A percentile compares a stretch with the other conserved stretches of the same genome.
Conservation (phyloP, 2,888 invertebrate genomes). For the Stenodema calcarata region DNA sequence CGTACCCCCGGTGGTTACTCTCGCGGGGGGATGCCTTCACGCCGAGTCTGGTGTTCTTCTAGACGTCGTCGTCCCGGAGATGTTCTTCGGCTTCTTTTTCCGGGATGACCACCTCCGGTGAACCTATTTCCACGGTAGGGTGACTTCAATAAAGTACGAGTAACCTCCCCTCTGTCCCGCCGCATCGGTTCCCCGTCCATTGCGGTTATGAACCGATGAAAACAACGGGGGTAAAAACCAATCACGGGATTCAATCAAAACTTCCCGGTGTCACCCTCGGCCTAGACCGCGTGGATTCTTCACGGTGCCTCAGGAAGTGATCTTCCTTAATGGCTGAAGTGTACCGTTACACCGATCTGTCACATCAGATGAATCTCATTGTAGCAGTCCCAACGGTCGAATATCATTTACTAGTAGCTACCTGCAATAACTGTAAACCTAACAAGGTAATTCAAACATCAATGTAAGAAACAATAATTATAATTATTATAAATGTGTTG, state of each 20-base stretch:
- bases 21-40: neutral
- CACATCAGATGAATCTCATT: neutral
- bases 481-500: too few relatives aligned
- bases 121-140: constrained; percentile 44
- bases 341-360: neutral
- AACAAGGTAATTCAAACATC: too few relatives aligned
- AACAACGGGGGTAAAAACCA: neutral
- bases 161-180: neutral
- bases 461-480: too few relatives aligned
- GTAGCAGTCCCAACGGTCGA: too few relatives aligned
- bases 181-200: neutral
- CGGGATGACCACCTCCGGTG: constrained; percentile 42
- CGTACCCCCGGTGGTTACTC: neutral
- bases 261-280: neutral
- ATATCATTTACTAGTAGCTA: too few relatives aligned
- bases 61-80: neutral
- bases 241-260: constrained; percentile 1
- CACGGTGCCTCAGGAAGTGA: neutral
- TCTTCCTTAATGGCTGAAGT: neutral
- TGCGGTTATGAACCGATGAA: constrained; percentile 22
- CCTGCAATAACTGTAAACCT: too few relatives aligned
- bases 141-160: constrained; percentile 39
- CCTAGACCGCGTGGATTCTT: neutral
- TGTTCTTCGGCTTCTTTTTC: constrained; percentile 14
- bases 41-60: neutral